A percentile compares a stretch with the other conserved stretches of the same genome.
These are phyloP conservation scores for Scleropages formosus DNA, from an alignment of 2,797 vertebrate species.

Conservation along the genomic window DNA sequence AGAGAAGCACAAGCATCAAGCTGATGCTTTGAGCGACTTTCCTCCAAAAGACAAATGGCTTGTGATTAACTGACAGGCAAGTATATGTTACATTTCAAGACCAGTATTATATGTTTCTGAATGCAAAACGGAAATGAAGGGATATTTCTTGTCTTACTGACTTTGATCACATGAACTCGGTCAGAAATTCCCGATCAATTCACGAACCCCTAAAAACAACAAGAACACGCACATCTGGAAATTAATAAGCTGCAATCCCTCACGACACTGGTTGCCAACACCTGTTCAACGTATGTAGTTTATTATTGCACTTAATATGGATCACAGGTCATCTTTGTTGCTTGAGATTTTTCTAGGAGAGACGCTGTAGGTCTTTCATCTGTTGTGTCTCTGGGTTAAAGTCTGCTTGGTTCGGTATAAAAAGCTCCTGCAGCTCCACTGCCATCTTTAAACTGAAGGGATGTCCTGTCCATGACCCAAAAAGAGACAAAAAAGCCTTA, in stretches of 20 bases:
- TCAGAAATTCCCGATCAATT: background rate
- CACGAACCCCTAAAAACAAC: background rate
- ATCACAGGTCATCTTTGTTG: too few species aligned
- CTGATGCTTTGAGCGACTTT: background rate
- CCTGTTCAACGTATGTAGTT: background rate
- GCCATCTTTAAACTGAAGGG: too few species aligned
- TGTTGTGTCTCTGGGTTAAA: too few species aligned
- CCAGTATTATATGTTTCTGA: constrained; percentile 6
- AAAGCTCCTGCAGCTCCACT: too few species aligned
- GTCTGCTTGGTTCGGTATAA: too few species aligned
- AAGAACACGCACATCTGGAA: background rate
- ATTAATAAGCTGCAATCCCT: background rate
- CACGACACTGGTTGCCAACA: background rate
- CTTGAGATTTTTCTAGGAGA: too few species aligned
- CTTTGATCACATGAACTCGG: background rate
- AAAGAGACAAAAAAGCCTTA: too few species aligned
- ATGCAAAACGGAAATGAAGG: background rate
- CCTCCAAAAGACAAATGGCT: constrained; percentile 9
- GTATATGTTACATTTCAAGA: background rate
- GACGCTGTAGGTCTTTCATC: too few species aligned
- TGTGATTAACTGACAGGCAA: constrained; percentile 16
- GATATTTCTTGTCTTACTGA: background rate
- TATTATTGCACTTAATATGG: background rate
- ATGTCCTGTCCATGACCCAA: too few species aligned
- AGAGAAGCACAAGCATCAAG: background rate